Evolutionary conservation across 1,140 invertebrate genomes (phyloP), one percentile per base, ranked within the genome.

Genomic region (Adelges cooleyi): DNA sequence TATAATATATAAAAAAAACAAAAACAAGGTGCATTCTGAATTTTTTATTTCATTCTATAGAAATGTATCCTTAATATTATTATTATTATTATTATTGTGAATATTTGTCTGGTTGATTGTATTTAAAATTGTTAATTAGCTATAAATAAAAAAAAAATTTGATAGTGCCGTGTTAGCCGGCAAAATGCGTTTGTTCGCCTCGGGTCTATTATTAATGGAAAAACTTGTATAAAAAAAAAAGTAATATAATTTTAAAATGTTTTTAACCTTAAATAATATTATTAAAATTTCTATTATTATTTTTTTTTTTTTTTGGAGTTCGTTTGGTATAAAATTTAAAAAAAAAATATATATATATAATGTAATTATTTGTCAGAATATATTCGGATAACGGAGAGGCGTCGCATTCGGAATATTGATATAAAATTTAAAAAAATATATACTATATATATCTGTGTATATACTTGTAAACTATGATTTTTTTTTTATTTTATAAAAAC

Each of bases 1-100:
- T 59, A 59, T 59, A 59, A n/a, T n/a, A n/a, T n/a, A n/a, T 59
- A n/a, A n/a, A n/a, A n/a, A n/a, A 59, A 59, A 59, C 53, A n/a
- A 40, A 59, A 59, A 59, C 53, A 59, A 59, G 53, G 53, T 59
- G 53, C 53, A 59, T 59, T 59, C 44, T 59, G 53, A 59, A 59
- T 59, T 59, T 59, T n/a, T 59, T 59, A 59, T 59, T 59, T 59
- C 53, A 42, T 59, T 59, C 44, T n/a, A n/a, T 59, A 42, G 38
- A 59, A 59, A 59, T 59, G 53, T 59, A 59, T 59, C 53, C 53
- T 59, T n/a, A 59, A 40, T 59, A 42, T 42, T 59, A 44, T 42
- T 8, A n/a, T n/a, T n/a, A n/a, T n/a, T n/a, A n/a, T 8, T 38
- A 38, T 8, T 13, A 59, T 17, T 59, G 53, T 59, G 53, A 59